phyloP scores from a whole-genome alignment of 1,140 invertebrate species.

The Monochamus saltuarius region DNA sequence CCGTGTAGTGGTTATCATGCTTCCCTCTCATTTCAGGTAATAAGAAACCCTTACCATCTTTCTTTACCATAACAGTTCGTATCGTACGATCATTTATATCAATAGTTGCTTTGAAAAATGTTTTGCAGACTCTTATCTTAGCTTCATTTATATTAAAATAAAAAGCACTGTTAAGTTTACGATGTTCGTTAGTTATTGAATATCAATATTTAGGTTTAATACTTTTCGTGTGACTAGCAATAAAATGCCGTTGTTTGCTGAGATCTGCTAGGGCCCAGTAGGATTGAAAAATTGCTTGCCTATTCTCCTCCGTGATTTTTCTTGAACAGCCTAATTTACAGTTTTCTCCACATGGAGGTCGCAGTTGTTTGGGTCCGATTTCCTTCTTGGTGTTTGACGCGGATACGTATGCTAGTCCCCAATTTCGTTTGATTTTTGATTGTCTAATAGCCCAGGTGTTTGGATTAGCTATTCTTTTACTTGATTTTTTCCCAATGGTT shows the following conservation, averaged over 20 bases:
- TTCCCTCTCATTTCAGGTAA: neutral
- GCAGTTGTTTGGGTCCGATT: no score
- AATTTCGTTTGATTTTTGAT: no score
- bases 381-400: no score
- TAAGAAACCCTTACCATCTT: neutral
- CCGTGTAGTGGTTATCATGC: constrained; percentile 3
- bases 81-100: neutral
- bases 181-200: neutral
- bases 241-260: neutral
- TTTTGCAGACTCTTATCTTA: neutral
- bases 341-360: neutral
- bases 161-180: neutral
- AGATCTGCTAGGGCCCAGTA: constrained; percentile 1
- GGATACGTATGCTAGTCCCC: no score
- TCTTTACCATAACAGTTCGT: neutral
- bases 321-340: neutral
- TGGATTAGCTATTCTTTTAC: no score
- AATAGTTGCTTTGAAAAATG: neutral
- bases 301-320: neutral
- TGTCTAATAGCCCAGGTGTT: no score
- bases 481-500: no score
- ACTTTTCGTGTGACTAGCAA: neutral
- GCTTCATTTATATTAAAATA: neutral
- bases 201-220: constrained; percentile 1
- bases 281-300: neutral